phyloP scores from a whole-genome alignment of 2,888 invertebrate species.

The Entomobrya proxima region DNA sequence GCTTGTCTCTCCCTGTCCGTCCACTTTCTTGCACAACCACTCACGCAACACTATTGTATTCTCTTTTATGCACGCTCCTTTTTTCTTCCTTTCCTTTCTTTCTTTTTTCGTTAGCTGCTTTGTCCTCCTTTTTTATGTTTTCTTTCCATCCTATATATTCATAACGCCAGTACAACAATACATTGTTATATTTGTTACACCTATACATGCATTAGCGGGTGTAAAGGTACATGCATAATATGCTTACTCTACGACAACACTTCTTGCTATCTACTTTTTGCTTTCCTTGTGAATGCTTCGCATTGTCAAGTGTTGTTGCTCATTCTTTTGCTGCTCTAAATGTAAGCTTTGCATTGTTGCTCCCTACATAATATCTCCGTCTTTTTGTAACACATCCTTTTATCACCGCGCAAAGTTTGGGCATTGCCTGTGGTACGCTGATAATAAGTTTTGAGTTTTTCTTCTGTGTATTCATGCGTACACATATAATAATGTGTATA shows the following conservation, averaged over 20 bases:
- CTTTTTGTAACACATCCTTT: slow-evolving; percentile 42
- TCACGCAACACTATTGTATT: slow-evolving; percentile 67
- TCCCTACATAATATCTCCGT: background rate
- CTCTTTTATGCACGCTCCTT: slow-evolving; percentile 48
- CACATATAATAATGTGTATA: background rate
- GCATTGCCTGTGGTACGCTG: slow-evolving; percentile 12
- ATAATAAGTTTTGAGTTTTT: slow-evolving; percentile 30
- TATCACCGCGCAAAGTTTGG: slow-evolving; percentile 13
- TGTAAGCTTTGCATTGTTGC: slow-evolving; percentile 43
- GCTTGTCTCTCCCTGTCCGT: slow-evolving; percentile 67
- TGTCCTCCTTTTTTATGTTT: slow-evolving; percentile 51
- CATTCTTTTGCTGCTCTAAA: slow-evolving; percentile 43
- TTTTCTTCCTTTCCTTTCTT: slow-evolving; percentile 28
- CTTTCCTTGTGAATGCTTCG: background rate
- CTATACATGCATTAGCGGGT: background rate
- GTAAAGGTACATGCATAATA: slow-evolving; percentile 10
- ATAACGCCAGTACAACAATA: background rate
- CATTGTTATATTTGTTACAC: slow-evolving; percentile 15
- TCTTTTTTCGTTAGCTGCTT: slow-evolving; percentile 48
- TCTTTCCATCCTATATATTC: background rate
- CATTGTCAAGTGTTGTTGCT: slow-evolving; percentile 47
- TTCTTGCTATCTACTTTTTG: background rate
- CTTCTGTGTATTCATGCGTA: background rate
- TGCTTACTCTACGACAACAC: background rate
- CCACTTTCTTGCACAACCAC: slow-evolving; percentile 68